Evolutionary conservation across 2,888 invertebrate species (phyloP).

Genomic region (Drosophila falleni): DNA sequence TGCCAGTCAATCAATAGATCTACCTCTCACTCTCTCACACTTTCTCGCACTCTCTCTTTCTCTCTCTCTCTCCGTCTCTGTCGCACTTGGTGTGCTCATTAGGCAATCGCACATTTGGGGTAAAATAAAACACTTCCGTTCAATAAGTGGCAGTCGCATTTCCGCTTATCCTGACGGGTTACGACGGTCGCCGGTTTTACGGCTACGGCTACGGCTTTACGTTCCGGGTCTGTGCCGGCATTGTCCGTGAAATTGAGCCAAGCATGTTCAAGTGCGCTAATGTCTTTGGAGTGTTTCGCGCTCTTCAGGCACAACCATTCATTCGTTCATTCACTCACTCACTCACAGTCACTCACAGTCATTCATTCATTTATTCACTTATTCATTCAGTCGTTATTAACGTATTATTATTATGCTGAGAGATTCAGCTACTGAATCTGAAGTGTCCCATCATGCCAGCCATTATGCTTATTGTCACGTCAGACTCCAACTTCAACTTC

Average conservation of each 20-base stretch:
- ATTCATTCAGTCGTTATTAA: constrained; percentile 58
- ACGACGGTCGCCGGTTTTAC: constrained; percentile 12
- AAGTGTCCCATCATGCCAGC: constrained; percentile 37
- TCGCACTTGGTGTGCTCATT: constrained; percentile 55
- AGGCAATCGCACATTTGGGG: constrained; percentile 55
- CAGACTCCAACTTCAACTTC: constrained; percentile 10
- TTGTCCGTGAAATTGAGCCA: constrained; percentile 4
- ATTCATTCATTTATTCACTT: constrained; percentile 31
- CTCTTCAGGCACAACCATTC: constrained; percentile 57
- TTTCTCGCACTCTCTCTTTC: constrained; percentile 7
- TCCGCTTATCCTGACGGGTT: constrained; percentile 63
- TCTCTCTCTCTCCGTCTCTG: not conserved
- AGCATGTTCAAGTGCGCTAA: constrained; percentile 80
- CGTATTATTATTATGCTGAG: constrained; percentile 66
- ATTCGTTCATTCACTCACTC: constrained; percentile 34
- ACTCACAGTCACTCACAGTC: constrained; percentile 25
- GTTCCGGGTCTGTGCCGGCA: constrained; percentile 3
- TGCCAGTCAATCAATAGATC: constrained; percentile 61
- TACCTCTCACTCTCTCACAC: not conserved
- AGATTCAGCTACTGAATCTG: constrained; percentile 57
- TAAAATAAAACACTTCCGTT: constrained; percentile 75
- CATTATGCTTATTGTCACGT: constrained; percentile 64
- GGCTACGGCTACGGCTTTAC: too few relatives aligned
- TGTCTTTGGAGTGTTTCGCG: constrained; percentile 82
- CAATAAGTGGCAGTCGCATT: constrained; percentile 71